Evolutionary conservation across 2,888 invertebrate genomes (phyloP).

Genomic region (Uropetala carovei): DNA sequence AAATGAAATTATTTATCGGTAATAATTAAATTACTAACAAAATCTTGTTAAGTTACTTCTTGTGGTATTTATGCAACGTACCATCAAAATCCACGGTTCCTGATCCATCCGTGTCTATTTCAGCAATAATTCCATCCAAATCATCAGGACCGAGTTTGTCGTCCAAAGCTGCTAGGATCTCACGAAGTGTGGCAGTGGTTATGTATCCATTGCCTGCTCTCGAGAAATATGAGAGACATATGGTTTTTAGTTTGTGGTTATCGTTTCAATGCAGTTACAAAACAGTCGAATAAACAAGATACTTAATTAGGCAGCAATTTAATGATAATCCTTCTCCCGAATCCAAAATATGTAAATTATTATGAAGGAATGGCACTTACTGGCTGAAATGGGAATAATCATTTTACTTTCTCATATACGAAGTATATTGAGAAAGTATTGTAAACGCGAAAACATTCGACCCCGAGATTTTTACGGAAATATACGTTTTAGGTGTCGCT

Average conservation of each 20-base stretch:
- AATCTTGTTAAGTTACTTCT: not conserved
- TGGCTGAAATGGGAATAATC: no score
- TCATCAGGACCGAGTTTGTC: constrained; percentile 95
- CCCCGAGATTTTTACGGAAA: no score
- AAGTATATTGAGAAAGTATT: no score
- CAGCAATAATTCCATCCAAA: constrained; percentile 97
- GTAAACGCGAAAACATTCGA: no score
- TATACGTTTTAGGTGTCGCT: no score
- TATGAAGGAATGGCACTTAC: no score
- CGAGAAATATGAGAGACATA: not conserved
- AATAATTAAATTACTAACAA: not conserved
- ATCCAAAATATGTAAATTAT: no score
- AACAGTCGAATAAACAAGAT: not conserved
- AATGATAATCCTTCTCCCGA: no score
- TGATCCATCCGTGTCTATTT: constrained; percentile 98
- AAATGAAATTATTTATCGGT: not conserved
- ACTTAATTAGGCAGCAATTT: not conserved
- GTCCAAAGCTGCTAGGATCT: constrained; percentile 94
- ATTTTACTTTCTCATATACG: no score
- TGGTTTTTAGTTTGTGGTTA: not conserved
- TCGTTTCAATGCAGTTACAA: not conserved
- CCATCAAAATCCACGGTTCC: constrained; percentile 99
- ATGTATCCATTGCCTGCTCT: constrained; percentile 83
- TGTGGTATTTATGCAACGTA: constrained; percentile 73
- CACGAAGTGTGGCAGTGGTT: constrained; percentile 86